A percentile compares a stretch with the other conserved stretches of the same genome.
These are phyloP conservation scores for Netelia fuscicornis DNA, from an alignment of 2,888 invertebrate species.

Conservation along the genomic window DNA sequence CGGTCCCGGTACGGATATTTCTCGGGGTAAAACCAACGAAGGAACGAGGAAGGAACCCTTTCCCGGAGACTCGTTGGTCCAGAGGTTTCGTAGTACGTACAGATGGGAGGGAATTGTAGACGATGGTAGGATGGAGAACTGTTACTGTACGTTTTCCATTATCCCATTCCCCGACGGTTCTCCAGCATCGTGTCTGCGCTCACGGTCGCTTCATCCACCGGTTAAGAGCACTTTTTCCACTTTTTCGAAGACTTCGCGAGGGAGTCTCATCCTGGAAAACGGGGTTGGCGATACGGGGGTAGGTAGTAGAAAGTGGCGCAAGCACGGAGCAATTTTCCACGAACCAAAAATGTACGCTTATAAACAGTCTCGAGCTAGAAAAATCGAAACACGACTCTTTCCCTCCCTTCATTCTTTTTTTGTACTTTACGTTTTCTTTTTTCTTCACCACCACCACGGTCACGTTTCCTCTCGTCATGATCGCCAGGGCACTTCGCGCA, in stretches of 20 bases:
- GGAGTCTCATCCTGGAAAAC: conserved; percentile 17
- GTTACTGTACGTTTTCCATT: conserved; percentile 61
- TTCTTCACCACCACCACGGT: not conserved
- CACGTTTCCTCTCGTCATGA: conserved; percentile 44
- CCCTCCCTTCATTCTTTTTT: conserved; percentile 1
- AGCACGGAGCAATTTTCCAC: conserved; percentile 20
- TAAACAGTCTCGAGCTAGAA: conserved; percentile 51
- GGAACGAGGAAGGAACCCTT: conserved; percentile 26
- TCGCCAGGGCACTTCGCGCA: conserved; percentile 39
- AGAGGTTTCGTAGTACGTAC: conserved; percentile 16
- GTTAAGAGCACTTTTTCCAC: conserved; percentile 32
- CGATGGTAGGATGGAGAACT: not conserved
- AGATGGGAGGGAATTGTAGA: conserved; percentile 23
- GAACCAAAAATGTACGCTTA: not conserved
- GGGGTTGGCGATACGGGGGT: not conserved
- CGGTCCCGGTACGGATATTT: conserved; percentile 9
- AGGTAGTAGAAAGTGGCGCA: conserved; percentile 4
- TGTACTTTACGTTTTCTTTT: conserved; percentile 13
- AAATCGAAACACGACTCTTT: conserved; percentile 45
- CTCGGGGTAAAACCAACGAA: conserved; percentile 15
- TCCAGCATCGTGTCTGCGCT: conserved; percentile 4
- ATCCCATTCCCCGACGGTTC: conserved; percentile 32
- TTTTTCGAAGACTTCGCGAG: conserved; percentile 36
- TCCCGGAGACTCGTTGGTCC: conserved; percentile 4
- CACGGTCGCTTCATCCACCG: conserved; percentile 12